These are phyloP conservation scores for Podabrus alpinus DNA, from an alignment of 2,888 invertebrate species.

Conservation along the genomic window DNA sequence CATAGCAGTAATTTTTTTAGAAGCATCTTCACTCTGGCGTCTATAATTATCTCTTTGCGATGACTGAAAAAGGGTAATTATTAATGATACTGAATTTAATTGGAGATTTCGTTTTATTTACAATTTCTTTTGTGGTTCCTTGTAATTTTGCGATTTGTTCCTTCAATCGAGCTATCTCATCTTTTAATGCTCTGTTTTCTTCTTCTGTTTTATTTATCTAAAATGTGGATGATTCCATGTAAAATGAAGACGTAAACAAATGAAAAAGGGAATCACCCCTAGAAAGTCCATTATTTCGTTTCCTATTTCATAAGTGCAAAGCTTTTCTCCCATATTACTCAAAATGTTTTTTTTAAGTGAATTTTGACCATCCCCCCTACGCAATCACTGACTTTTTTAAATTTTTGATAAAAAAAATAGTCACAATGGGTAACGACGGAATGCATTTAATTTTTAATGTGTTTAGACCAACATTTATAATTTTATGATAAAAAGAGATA, in stretches of 20 bases:
- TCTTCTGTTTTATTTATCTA: background rate
- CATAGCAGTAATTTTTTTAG: background rate
- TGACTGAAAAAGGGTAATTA: background rate
- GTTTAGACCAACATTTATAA: too few species aligned
- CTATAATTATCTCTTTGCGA: background rate
- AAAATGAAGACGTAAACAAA: background rate
- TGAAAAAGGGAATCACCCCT: too few species aligned
- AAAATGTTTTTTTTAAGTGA: too few species aligned
- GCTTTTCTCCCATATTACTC: too few species aligned
- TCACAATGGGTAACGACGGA: too few species aligned
- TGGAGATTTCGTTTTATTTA: background rate
- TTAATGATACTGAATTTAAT: background rate
- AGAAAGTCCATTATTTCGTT: too few species aligned
- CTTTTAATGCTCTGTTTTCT: background rate
- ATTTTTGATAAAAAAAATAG: too few species aligned
- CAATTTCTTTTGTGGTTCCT: background rate
- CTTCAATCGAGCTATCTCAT: background rate
- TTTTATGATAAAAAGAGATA: too few species aligned
- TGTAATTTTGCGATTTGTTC: background rate
- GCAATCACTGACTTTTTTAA: too few species aligned
- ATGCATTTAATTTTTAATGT: too few species aligned
- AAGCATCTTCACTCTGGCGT: background rate
- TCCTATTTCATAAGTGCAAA: too few species aligned
- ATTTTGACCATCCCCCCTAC: too few species aligned
- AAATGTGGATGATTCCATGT: background rate